Conservation (phyloP, 2,888 invertebrate species). For the Psylliodes chrysocephalus region DNA sequence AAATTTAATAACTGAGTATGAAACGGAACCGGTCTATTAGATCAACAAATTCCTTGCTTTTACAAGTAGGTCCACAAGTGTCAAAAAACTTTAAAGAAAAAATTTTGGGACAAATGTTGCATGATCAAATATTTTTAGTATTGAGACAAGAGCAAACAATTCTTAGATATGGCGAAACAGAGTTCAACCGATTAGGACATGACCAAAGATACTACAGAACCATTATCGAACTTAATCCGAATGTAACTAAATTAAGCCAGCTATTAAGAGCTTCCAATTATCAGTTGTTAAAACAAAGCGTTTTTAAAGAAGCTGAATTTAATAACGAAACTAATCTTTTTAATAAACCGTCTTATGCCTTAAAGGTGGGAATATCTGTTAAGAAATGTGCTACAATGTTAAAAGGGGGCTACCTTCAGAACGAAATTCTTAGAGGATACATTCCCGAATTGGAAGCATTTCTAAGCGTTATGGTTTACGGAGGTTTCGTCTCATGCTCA, state of each 20-base stretch:
- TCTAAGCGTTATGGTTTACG: conserved; percentile 8
- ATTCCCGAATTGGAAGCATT: conserved; percentile 14
- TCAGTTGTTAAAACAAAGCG: conserved; percentile 14
- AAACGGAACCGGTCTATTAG: background rate
- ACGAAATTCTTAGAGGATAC: conserved; percentile 3
- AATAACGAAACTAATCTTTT: conserved; percentile 6
- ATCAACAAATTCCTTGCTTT: conserved; percentile 6
- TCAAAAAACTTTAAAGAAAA: conserved; percentile 14
- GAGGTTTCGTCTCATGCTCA: conserved; percentile 16
- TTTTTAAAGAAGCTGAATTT: conserved; percentile 9
- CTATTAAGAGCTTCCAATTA: conserved; percentile 14
- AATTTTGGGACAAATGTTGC: conserved; percentile 12
- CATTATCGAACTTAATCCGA: conserved; percentile 13
- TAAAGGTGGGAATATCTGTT: conserved; percentile 16
- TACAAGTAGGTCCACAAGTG: conserved; percentile 18
- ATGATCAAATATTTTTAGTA: conserved; percentile 5
- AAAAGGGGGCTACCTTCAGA: conserved; percentile 16
- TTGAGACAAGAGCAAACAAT: conserved; percentile 12
- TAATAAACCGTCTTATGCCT: conserved; percentile 7
- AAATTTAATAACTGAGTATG: background rate
- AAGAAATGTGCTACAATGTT: conserved; percentile 10
- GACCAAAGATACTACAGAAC: conserved; percentile 15
- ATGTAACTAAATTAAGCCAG: conserved; percentile 5
- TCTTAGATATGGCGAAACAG: conserved; percentile 19
- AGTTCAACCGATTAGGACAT: conserved; percentile 15